Percentiles rank a stretch among this genome's conserved stretches.
phyloP scores from a whole-genome alignment of 1,140 invertebrate genomes.

The Leptonema lineaticorne region DNA sequence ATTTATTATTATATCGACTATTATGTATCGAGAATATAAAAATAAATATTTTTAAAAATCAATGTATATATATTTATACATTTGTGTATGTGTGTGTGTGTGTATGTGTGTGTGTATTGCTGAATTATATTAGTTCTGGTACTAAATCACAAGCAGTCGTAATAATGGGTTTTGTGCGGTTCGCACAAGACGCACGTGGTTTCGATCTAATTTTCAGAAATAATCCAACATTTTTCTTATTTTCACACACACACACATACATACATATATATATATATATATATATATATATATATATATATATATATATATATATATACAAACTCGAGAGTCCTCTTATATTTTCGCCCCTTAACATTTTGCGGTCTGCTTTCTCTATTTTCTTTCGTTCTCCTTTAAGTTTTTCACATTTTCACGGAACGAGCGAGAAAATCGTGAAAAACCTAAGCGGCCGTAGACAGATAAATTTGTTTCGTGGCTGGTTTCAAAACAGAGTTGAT shows the following conservation, averaged over 20 bases:
- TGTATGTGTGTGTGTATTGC: neutral
- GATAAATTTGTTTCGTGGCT: neutral
- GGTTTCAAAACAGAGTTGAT: too few relatives aligned
- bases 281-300: too few relatives aligned
- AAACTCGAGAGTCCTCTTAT: too few relatives aligned
- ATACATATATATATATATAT: too few relatives aligned
- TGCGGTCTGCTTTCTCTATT: neutral
- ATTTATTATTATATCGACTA: too few relatives aligned
- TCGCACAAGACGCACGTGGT: conserved; percentile 1
- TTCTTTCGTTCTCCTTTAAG: neutral
- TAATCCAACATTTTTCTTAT: neutral
- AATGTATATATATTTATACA: neutral
- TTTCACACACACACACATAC: too few relatives aligned
- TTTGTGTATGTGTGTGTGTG: neutral
- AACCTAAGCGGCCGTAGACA: neutral
- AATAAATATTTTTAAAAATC: too few relatives aligned
- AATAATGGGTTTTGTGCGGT: neutral
- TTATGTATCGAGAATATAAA: too few relatives aligned
- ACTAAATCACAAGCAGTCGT: neutral
- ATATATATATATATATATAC: too few relatives aligned
- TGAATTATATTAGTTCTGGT: neutral
- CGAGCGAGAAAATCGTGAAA: neutral
- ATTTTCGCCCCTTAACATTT: neutral
- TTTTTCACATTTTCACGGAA: neutral
- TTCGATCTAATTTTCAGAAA: neutral